phyloP scores from a whole-genome alignment of 2,113 vertebrate genomes.

The Pao palembangensis region DNA sequence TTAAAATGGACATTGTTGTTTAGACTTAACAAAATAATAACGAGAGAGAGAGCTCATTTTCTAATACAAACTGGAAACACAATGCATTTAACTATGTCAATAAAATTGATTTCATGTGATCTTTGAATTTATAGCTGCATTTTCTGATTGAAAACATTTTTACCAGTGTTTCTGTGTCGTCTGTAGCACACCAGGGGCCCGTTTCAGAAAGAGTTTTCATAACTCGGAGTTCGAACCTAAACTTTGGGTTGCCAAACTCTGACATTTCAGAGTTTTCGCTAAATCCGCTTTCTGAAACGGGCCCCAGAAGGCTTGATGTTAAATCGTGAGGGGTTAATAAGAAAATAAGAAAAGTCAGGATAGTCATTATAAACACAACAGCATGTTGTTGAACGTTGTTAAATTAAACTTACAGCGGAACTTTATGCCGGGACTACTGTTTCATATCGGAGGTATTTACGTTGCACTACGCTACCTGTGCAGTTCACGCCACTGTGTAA shows the following conservation, averaged over 20 bases:
- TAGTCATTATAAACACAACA: neutral
- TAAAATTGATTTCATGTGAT: slow-evolving; percentile 25
- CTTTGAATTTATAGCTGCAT: neutral
- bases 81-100: slow-evolving; percentile 22
- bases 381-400: neutral
- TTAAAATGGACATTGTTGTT: too few species aligned
- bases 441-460: slow-evolving; percentile 37
- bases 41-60: slow-evolving; percentile 2
- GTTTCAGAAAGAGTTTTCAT: too few species aligned
- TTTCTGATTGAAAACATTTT: neutral
- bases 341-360: neutral
- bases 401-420: slow-evolving; percentile 2
- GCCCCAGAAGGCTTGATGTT: neutral
- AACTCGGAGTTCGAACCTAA: too few species aligned
- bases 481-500: neutral
- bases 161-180: too few species aligned
- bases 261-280: too few species aligned
- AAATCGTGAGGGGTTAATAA: neutral
- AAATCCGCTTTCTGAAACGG: too few species aligned
- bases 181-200: too few species aligned
- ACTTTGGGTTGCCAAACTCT: too few species aligned
- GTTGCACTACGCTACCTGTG: neutral
- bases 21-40: neutral
- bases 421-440: neutral
- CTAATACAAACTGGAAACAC: slow-evolving; percentile 30